These are phyloP conservation scores for Xenus cinereus DNA, from an alignment of 2,113 vertebrate species.

Conservation along the genomic window DNA sequence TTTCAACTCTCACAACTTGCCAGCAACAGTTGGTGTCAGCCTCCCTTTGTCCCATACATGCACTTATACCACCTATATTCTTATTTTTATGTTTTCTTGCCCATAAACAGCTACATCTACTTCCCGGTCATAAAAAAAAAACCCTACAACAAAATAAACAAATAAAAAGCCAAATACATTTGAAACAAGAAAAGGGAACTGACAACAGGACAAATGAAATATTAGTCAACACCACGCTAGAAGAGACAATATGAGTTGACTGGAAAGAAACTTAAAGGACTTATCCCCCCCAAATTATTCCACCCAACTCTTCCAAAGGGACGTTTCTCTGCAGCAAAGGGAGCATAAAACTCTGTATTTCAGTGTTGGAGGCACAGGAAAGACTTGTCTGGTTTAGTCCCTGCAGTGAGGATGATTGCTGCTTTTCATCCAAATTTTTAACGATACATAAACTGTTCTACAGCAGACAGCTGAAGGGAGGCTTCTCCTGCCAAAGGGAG, in stretches of 20 bases:
- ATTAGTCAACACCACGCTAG: neutral
- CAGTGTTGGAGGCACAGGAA: neutral
- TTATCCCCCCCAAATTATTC: neutral
- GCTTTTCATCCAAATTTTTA: neutral
- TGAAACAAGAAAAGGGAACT: neutral
- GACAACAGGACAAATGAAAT: neutral
- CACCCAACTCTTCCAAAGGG: neutral
- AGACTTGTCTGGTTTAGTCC: neutral
- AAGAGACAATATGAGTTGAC: neutral
- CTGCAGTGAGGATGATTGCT: neutral
- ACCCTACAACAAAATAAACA: neutral
- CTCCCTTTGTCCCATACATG: neutral
- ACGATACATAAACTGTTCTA: neutral
- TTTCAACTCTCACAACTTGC: neutral
- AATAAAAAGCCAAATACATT: neutral
- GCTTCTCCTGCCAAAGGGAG: neutral
- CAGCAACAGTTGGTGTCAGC: neutral
- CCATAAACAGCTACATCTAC: neutral
- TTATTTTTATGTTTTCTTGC: neutral
- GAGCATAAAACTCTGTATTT: neutral
- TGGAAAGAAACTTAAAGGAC: neutral
- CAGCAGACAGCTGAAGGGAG: neutral
- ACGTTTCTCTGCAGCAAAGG: neutral
- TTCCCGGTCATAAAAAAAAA: neutral
- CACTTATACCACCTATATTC: neutral